Evolutionary conservation across 2,888 invertebrate genomes (phyloP).

Genomic region (Spicauda simplicius): DNA sequence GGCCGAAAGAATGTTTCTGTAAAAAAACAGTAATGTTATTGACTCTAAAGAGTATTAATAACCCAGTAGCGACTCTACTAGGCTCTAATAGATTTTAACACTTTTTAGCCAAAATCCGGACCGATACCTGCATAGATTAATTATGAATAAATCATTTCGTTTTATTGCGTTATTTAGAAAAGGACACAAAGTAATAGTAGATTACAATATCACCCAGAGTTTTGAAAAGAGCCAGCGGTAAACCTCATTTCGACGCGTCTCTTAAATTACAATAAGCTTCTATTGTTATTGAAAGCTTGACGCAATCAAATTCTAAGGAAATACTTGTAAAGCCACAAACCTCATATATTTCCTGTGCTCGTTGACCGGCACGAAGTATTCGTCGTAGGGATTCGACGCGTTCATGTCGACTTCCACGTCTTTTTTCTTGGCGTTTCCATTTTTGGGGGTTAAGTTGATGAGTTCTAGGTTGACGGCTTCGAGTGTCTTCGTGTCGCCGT

Average conservation of each 20-base stretch:
- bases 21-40: too few relatives aligned
- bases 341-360: conserved; percentile 94
- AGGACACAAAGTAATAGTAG: conserved; percentile 13
- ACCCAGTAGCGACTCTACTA: too few relatives aligned
- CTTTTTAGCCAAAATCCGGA: too few relatives aligned
- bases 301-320: conserved; percentile 11
- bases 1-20: too few relatives aligned
- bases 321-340: conserved; percentile 63
- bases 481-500: conserved; percentile 74
- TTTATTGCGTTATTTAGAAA: not conserved
- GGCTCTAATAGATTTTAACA: too few relatives aligned
- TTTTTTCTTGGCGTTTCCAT: conserved; percentile 86
- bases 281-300: conserved; percentile 25
- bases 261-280: conserved; percentile 27
- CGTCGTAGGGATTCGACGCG: conserved; percentile 90
- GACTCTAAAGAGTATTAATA: too few relatives aligned
- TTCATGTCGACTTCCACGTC: conserved; percentile 87
- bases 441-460: conserved; percentile 88
- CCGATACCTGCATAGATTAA: not conserved
- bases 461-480: conserved; percentile 93
- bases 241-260: not conserved
- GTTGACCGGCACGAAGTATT: conserved; percentile 94
- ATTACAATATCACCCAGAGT: conserved; percentile 11
- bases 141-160: not conserved
- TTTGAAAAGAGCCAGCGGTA: conserved; percentile 27